These are phyloP conservation scores for Pontoporia blainvillei DNA, from an alignment of 2,113 vertebrate genomes.

Conservation along the genomic window DNA sequence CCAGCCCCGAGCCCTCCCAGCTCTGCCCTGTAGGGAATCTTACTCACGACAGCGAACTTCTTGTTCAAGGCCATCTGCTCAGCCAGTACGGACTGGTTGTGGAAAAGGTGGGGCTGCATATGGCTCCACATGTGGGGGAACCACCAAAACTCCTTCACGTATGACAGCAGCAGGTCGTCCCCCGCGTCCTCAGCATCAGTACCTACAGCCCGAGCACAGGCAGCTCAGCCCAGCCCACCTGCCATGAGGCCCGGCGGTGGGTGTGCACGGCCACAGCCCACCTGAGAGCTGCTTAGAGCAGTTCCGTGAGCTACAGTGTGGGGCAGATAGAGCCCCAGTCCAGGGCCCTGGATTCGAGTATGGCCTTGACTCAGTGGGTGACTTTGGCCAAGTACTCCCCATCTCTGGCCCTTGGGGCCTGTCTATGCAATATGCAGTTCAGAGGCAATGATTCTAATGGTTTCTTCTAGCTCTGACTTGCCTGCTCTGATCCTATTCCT, in stretches of 20 bases:
- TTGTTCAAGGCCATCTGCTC: constrained; percentile 99
- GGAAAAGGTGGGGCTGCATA: constrained; percentile 99
- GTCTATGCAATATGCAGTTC: no score
- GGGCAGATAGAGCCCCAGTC: background rate
- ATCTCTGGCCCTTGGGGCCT: background rate
- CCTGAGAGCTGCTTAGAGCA: background rate
- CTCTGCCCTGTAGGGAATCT: constrained; percentile 48
- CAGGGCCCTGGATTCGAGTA: background rate
- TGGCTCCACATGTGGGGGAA: constrained; percentile 99
- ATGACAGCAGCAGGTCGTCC: constrained; percentile 94
- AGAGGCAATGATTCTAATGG: background rate
- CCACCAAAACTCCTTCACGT: constrained; percentile 98
- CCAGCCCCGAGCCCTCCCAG: background rate
- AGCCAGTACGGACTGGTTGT: constrained; percentile 95
- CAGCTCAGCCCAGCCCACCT: background rate
- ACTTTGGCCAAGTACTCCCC: background rate
- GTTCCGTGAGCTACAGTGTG: background rate
- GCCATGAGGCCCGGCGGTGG: accelerated
- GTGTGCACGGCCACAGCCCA: accelerated
- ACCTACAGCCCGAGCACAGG: constrained; percentile 76
- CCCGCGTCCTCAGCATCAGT: constrained; percentile 96
- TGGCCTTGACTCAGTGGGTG: background rate
- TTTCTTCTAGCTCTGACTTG: background rate
- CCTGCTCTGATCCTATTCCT: background rate
- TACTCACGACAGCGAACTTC: constrained; percentile 96